phyloP scores from a whole-genome alignment of 2,888 invertebrate species.

The Bembecia ichneumoniformis region DNA sequence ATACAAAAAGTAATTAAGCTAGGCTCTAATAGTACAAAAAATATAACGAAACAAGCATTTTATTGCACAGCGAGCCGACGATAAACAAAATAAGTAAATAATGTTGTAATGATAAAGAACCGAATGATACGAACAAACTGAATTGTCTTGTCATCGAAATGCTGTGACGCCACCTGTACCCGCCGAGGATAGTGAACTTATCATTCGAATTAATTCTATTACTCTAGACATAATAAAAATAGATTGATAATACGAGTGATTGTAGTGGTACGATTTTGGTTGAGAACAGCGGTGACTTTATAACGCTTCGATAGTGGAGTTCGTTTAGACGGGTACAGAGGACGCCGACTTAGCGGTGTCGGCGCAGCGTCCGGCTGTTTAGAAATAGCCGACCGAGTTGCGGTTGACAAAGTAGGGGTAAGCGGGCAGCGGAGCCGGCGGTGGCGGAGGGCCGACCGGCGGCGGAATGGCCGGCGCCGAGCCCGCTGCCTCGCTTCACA shows the following conservation, averaged over 20 bases:
- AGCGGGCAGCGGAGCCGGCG: conserved; percentile 55
- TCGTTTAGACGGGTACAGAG: no score
- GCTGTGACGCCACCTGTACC: no score
- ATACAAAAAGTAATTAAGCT: conserved; percentile 32
- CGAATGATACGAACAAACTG: no score
- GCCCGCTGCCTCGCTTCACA: conserved; percentile 68
- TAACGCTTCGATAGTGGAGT: neutral
- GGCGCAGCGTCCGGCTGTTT: conserved; percentile 14
- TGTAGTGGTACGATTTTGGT: no score
- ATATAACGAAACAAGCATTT: conserved; percentile 64
- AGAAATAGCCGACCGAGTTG: conserved; percentile 55
- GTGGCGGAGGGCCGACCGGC: conserved; percentile 15
- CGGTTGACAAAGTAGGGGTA: conserved; percentile 60
- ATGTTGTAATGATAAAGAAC: neutral
- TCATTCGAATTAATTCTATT: no score
- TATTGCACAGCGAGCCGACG: conserved; percentile 68
- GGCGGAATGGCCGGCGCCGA: conserved; percentile 30
- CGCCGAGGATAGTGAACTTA: no score
- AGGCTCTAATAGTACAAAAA: conserved; percentile 44
- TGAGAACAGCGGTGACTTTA: neutral
- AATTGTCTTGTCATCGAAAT: no score
- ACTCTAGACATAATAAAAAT: neutral
- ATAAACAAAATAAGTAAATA: conserved; percentile 36
- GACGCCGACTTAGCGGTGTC: neutral
- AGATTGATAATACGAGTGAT: neutral